These are phyloP conservation scores for Polietes domitor DNA, from an alignment of 2,888 invertebrate genomes.

Conservation along the genomic window DNA sequence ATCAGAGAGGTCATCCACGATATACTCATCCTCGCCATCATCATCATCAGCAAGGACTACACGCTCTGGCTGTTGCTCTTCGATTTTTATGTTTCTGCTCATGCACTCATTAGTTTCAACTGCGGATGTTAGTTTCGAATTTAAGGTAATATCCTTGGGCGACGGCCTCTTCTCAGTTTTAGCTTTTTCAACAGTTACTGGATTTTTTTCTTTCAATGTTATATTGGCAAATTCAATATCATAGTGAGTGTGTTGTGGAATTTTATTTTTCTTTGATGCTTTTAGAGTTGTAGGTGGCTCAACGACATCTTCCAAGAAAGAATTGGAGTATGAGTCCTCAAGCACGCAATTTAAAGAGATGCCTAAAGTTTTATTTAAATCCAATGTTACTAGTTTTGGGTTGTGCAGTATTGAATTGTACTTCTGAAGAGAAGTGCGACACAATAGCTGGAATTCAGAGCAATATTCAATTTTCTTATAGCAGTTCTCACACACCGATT, in stretches of 20 bases:
- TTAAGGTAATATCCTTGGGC: too few species aligned
- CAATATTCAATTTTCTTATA: neutral
- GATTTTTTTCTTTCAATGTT: neutral
- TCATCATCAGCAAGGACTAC: too few species aligned
- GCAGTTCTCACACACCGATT: conserved; percentile 2
- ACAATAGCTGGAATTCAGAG: neutral
- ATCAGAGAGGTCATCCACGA: neutral
- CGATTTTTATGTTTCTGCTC: too few species aligned
- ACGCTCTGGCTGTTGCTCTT: too few species aligned
- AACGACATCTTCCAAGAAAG: too few species aligned
- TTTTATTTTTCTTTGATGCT: too few species aligned
- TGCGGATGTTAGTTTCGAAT: too few species aligned
- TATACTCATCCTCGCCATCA: neutral
- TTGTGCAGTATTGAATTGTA: neutral
- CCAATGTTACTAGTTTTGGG: neutral
- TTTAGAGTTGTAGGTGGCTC: too few species aligned
- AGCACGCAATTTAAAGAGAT: neutral
- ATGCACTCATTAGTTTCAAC: too few species aligned
- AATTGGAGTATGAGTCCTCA: too few species aligned
- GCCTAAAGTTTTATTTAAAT: neutral
- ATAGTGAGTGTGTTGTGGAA: neutral
- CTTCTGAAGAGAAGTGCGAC: neutral
- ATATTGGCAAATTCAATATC: neutral
- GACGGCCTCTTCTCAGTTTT: too few species aligned
- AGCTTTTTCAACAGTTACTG: too few species aligned